Evolutionary conservation across 2,888 invertebrate genomes (phyloP).

Genomic region (Drosophila atroscutellata): DNA sequence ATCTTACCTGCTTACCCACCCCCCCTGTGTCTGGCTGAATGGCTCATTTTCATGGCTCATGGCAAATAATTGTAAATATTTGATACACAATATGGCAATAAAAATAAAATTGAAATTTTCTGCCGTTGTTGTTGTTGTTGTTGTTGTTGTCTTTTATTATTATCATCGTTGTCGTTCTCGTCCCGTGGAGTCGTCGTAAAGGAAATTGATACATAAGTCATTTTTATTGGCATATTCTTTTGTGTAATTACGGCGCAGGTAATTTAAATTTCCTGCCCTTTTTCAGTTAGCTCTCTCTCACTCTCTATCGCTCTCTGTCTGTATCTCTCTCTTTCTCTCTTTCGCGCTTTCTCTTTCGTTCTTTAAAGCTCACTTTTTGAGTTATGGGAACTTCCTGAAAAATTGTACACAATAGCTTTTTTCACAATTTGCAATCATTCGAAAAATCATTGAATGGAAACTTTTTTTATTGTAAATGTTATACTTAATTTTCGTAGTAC

Average conservation of each 20-base stretch:
- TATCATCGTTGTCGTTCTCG: constrained; percentile 64
- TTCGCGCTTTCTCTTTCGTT: background rate
- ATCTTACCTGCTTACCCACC: background rate
- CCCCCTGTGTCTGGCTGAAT: constrained; percentile 45
- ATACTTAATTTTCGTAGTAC: background rate
- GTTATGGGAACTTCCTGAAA: constrained; percentile 10
- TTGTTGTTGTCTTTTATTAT: constrained; percentile 65
- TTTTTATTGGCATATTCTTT: constrained; percentile 81
- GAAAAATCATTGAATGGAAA: constrained; percentile 5
- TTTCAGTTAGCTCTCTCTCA: constrained; percentile 14
- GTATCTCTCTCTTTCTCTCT: background rate
- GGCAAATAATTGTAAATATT: constrained; percentile 84
- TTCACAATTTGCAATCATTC: constrained; percentile 17
- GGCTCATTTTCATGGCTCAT: constrained; percentile 73
- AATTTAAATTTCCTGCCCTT: constrained; percentile 71
- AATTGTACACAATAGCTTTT: constrained; percentile 22
- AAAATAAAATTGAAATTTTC: constrained; percentile 83
- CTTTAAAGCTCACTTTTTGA: constrained; percentile 24
- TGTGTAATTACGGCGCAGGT: constrained; percentile 79
- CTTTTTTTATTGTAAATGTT: background rate
- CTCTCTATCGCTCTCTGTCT: constrained; percentile 1
- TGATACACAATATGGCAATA: constrained; percentile 83
- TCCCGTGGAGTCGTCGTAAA: constrained; percentile 65
- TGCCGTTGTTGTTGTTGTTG: constrained; percentile 28
- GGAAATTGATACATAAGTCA: constrained; percentile 83